A percentile compares a stretch with the other conserved stretches of the same genome.
Evolutionary conservation across 2,113 vertebrate genomes (phyloP).

Genomic region (Esox niger): DNA sequence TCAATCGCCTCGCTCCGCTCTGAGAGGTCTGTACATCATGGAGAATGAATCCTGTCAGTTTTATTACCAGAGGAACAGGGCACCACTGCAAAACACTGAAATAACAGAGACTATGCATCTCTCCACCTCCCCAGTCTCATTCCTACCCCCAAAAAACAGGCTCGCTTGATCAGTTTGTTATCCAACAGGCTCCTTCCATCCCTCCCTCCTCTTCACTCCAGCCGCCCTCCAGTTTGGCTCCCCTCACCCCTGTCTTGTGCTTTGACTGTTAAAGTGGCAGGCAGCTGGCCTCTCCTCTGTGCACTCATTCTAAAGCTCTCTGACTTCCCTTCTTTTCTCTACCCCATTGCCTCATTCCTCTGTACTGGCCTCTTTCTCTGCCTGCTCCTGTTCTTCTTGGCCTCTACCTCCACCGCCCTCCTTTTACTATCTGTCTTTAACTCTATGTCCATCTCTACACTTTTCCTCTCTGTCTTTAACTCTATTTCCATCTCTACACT

Average conservation of each 20-base stretch:
- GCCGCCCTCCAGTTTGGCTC: constrained; percentile 44
- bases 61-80: constrained; percentile 67
- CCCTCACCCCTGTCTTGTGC: constrained; percentile 41
- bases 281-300: constrained; percentile 38
- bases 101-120: constrained; percentile 36
- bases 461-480: no score
- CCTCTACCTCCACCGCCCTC: no score
- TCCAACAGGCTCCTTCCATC: constrained; percentile 38
- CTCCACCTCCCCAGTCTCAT: constrained; percentile 43
- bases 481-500: no score
- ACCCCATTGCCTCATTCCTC: neutral
- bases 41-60: constrained; percentile 70
- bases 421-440: no score
- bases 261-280: constrained; percentile 42
- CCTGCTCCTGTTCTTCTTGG: no score
- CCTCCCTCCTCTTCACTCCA: constrained; percentile 47
- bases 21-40: constrained; percentile 70
- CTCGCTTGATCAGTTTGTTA: constrained; percentile 65
- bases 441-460: no score
- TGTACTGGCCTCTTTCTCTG: no score
- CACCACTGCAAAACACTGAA: constrained; percentile 53
- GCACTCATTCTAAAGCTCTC: constrained; percentile 5
- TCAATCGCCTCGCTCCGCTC: constrained; percentile 59
- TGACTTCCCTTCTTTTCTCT: neutral
- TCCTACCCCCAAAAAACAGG: constrained; percentile 38